Conservation (phyloP, 2,113 vertebrate species). For the Platichthys stellatus region DNA sequence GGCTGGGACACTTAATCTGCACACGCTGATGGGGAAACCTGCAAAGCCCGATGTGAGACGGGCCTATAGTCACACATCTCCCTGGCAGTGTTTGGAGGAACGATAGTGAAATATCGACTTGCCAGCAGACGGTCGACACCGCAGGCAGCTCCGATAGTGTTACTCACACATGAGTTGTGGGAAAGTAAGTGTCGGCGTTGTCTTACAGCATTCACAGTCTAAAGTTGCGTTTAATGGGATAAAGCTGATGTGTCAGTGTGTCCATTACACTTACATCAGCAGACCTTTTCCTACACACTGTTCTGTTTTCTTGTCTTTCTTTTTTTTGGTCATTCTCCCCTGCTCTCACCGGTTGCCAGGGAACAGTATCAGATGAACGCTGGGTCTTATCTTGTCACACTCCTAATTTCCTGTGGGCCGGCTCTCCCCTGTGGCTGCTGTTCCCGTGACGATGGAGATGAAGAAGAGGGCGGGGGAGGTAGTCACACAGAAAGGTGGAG, state of each 20-base stretch:
- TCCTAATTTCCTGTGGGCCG: conserved; percentile 82
- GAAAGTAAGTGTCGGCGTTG: conserved; percentile 9
- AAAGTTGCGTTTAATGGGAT: conserved; percentile 18
- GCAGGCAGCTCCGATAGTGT: conserved; percentile 23
- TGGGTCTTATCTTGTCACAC: conserved; percentile 79
- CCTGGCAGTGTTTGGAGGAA: conserved; percentile 44
- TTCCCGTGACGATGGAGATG: conserved; percentile 67
- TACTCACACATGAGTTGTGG: conserved; percentile 2
- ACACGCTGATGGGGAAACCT: conserved; percentile 50
- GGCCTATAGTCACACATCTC: conserved; percentile 33
- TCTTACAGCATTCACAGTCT: conserved; percentile 4
- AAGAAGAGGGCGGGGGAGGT: conserved; percentile 3
- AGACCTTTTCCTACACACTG: conserved; percentile 45
- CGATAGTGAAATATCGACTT: conserved; percentile 44
- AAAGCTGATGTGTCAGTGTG: conserved; percentile 5
- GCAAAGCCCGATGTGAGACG: conserved; percentile 44
- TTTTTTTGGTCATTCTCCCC: conserved; percentile 41
- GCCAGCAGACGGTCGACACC: not conserved
- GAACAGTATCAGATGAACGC: conserved; percentile 78
- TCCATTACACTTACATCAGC: conserved; percentile 25
- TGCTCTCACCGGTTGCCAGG: conserved; percentile 75
- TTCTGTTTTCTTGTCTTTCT: conserved; percentile 11
- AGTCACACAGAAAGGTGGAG: conserved; percentile 45
- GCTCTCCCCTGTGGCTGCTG: conserved; percentile 74
- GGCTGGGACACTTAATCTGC: conserved; percentile 54